Conservation (phyloP, 2,888 invertebrate species). For the Lagria hirta region DNA sequence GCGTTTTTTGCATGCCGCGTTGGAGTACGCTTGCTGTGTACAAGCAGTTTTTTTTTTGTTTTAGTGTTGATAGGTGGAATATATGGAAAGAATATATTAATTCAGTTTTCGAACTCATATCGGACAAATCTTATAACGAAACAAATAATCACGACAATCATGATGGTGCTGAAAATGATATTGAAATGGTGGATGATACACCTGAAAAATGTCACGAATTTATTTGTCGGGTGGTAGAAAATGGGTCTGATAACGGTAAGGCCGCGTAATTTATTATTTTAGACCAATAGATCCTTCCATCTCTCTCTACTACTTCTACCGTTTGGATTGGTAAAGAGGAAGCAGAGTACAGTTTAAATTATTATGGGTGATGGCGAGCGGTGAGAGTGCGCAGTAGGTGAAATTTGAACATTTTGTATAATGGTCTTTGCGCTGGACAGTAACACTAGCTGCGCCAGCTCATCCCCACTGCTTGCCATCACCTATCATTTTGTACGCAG, state of each 20-base stretch:
- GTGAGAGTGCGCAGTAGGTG: no score
- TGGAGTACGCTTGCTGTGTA: not conserved
- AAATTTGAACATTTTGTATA: no score
- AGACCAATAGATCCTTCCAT: no score
- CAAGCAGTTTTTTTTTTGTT: constrained; percentile 26
- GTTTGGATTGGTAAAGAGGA: no score
- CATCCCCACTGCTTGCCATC: no score
- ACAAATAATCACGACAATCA: constrained; percentile 36
- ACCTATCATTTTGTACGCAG: no score
- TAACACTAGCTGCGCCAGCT: no score
- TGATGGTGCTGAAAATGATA: constrained; percentile 33
- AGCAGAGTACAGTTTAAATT: no score
- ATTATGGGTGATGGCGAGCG: no score
- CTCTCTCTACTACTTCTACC: no score
- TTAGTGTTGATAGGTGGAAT: constrained; percentile 70
- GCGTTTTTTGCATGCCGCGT: not conserved
- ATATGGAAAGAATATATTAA: constrained; percentile 72
- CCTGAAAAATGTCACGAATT: constrained; percentile 54
- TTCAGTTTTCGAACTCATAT: constrained; percentile 67
- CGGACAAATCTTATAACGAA: constrained; percentile 36
- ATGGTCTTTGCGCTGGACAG: no score
- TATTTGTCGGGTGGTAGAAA: constrained; percentile 51
- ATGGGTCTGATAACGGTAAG: constrained; percentile 48
- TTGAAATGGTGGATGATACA: constrained; percentile 47
- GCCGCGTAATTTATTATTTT: no score